Base-by-base conservation (phyloP, 2,797 vertebrate genomes). In the Catamblyrhynchus diadema region DNA sequence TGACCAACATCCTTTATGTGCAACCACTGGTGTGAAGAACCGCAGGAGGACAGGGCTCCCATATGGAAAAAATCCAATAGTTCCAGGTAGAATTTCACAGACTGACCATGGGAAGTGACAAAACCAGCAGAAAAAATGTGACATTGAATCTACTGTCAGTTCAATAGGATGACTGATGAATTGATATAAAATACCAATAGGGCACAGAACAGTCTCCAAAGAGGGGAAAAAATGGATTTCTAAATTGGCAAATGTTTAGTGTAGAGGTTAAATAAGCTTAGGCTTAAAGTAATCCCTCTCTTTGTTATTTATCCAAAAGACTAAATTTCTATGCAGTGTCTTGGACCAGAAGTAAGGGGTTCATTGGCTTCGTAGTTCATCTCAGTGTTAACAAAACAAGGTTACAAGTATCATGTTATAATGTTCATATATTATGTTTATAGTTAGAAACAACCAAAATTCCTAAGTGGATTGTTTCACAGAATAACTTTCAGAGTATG, bases 71-170 rank as follows among this genome's bases (percentile, higher is more conserved):
- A 79, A 30, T 12, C 77, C 80, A 94, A 60, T 7, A 59, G 27
- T 59, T 95, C 77, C 78, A 60, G 90, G 91, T 39, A 74, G 41
- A 91, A 71, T 66, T 95, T 94, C 95, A 96, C 56, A 93, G 92
- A 96, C 72, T 90, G 64, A 96, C 71, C 83, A 94, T 95, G 90
- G 81, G 73, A 96, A 97, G 93, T 92, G 69, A 89, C 64, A 77
- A 47, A 94, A 86, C 62, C 48, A 59, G 81, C 9, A 39, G 70
- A 86, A 83, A 69, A 81, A 81, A 90, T 27, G 33, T 73, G 75
- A 88, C 72, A 88, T 81, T 66, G 70, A 64, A 89, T 72, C 61
- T 77, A 57, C 35, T 61, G 75, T 86, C 90, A 95, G 86, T 67
- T 94, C 41, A 82, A 61, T 0, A 64, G 88, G 48, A 83, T 51